Conservation (phyloP, 2,888 invertebrate species). For the Campoletis raptor region DNA sequence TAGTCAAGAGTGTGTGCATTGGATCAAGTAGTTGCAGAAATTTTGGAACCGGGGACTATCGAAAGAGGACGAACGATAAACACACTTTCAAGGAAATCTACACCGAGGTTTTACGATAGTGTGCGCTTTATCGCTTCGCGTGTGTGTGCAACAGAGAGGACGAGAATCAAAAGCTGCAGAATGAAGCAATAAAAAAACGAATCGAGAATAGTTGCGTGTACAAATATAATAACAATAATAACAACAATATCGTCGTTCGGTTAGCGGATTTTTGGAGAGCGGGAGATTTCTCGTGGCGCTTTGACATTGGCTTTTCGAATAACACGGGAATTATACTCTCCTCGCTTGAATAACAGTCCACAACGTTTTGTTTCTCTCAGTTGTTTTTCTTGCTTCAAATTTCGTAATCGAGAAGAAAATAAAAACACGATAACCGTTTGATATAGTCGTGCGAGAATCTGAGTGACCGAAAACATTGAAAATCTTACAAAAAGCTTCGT, state of each 20-base stretch:
- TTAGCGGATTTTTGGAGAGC: not conserved
- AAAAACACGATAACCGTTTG: slow-evolving; percentile 4
- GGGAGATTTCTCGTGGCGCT: slow-evolving; percentile 23
- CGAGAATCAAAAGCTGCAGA: slow-evolving; percentile 23
- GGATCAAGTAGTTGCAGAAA: not conserved
- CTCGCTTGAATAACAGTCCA: not conserved
- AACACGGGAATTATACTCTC: slow-evolving; percentile 9
- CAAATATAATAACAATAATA: not conserved
- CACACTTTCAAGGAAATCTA: slow-evolving; percentile 34
- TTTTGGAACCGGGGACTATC: not conserved
- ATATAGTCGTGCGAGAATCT: not conserved
- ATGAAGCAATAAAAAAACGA: not conserved
- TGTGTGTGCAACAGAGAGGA: slow-evolving; percentile 1
- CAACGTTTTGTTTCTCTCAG: not conserved
- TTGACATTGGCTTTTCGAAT: slow-evolving; percentile 43
- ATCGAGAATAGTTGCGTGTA: not conserved
- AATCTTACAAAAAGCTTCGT: not conserved
- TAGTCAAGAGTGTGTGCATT: not conserved
- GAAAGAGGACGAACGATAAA: slow-evolving; percentile 5
- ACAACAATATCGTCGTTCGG: slow-evolving; percentile 1
- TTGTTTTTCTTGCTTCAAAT: not conserved
- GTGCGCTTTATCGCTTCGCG: slow-evolving; percentile 17
- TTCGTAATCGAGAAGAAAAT: not conserved
- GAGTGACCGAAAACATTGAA: not conserved
- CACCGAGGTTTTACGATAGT: not conserved